These are phyloP conservation scores for Champsocephalus gunnari DNA, from an alignment of 2,797 vertebrate species.

Conservation along the genomic window DNA sequence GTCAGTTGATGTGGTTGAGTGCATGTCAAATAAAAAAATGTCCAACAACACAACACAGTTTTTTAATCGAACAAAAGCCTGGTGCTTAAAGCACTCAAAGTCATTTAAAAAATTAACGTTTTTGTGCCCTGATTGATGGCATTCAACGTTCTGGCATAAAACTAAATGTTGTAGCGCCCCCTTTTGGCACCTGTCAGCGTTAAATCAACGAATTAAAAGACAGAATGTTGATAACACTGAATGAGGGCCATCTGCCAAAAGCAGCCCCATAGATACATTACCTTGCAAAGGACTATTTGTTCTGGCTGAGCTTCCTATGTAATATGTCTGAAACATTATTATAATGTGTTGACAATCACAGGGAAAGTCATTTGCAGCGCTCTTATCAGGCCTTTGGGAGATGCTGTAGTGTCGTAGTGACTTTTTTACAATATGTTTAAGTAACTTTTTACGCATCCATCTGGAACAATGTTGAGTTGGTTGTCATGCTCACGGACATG, in stretches of 20 bases:
- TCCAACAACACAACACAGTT: constrained; percentile 17
- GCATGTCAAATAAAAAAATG: not conserved
- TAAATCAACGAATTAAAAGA: not conserved
- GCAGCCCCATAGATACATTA: constrained; percentile 16
- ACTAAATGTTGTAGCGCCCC: constrained; percentile 23
- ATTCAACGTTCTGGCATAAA: constrained; percentile 20
- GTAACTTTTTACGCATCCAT: not conserved
- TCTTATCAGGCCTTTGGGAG: constrained; percentile 9
- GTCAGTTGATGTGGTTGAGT: constrained; percentile 33
- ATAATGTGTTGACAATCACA: constrained; percentile 8
- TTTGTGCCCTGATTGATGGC: constrained; percentile 25
- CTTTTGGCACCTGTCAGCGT: constrained; percentile 6
- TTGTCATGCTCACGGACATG: constrained; percentile 10
- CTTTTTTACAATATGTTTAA: too few species aligned
- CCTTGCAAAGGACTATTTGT: constrained; percentile 15
- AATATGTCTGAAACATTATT: constrained; percentile 5
- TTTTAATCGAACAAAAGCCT: constrained; percentile 44
- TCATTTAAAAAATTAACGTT: constrained; percentile 30
- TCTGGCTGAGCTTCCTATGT: constrained; percentile 5
- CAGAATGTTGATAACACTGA: not conserved
- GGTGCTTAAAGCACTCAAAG: constrained; percentile 16
- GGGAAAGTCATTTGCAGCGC: constrained; percentile 8
- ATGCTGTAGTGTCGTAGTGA: not conserved
- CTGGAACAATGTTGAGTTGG: not conserved
- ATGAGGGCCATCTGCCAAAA: constrained; percentile 2